Conservation (phyloP, 2,797 vertebrate species). For the Capromys pilorides region DNA sequence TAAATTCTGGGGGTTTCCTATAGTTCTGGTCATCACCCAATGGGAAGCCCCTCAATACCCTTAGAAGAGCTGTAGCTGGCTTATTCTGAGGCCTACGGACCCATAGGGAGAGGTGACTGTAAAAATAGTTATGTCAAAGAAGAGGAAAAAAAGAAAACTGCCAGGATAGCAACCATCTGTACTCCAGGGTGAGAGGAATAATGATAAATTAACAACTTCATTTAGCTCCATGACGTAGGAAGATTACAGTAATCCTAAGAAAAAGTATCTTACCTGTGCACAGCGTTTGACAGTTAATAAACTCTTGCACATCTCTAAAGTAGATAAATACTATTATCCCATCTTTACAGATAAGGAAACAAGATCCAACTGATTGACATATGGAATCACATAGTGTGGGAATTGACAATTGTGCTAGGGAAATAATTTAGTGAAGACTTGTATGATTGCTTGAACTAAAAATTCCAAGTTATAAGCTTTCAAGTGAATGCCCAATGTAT, state of each 20-base stretch:
- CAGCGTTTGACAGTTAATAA: background rate
- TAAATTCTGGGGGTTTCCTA: background rate
- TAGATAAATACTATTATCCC: constrained; percentile 3
- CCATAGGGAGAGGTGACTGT: background rate
- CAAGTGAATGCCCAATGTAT: background rate
- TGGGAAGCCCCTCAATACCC: background rate
- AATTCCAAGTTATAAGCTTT: background rate
- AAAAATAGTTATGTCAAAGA: background rate
- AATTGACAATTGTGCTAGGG: background rate
- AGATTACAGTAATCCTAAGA: constrained; percentile 8
- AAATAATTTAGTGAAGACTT: background rate
- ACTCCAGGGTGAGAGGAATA: background rate
- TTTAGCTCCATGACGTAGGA: background rate
- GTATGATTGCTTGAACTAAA: background rate
- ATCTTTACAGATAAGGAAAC: constrained; percentile 44
- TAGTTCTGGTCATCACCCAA: background rate
- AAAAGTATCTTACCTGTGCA: background rate
- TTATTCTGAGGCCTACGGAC: background rate
- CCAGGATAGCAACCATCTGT: background rate
- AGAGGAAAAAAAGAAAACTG: background rate
- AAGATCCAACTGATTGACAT: background rate
- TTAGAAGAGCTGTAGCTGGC: background rate
- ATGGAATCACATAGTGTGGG: background rate
- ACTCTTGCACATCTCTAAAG: constrained; percentile 22
- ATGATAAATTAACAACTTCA: background rate